Conservation (phyloP, 2,888 invertebrate genomes). For the Stegophylla sp. region DNA sequence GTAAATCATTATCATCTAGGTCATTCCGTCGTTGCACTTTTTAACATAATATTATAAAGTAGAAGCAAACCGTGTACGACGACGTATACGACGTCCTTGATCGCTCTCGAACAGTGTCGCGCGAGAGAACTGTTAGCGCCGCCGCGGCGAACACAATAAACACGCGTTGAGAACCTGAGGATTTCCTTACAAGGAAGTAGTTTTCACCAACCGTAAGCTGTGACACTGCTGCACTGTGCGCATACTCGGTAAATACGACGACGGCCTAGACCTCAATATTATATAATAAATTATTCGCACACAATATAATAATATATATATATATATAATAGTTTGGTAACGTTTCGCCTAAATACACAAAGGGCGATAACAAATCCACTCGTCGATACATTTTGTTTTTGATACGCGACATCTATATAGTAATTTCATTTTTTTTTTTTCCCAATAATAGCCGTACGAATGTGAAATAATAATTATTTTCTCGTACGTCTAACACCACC, state of each 20-base stretch:
- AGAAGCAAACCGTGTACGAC: too few species aligned
- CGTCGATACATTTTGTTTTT: not conserved
- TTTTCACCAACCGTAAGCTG: too few species aligned
- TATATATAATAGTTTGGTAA: conserved; percentile 18
- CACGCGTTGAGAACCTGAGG: conserved; percentile 12
- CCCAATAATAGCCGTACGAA: too few species aligned
- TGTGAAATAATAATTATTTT: conserved; percentile 4
- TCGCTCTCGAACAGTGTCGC: too few species aligned
- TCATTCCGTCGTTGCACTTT: conserved; percentile 18
- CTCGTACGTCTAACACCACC: not conserved
- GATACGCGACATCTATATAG: too few species aligned
- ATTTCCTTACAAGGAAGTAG: conserved; percentile 58
- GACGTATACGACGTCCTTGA: too few species aligned
- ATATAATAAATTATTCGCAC: not conserved
- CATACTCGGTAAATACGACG: conserved; percentile 4
- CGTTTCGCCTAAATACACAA: conserved; percentile 3
- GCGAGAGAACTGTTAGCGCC: not conserved
- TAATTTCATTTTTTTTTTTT: too few species aligned
- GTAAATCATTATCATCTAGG: conserved; percentile 24
- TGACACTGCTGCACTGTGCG: too few species aligned
- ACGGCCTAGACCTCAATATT: conserved; percentile 52
- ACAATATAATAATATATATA: too few species aligned
- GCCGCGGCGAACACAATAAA: conserved; percentile 35
- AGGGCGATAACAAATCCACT: conserved; percentile 14
- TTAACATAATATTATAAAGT: conserved; percentile 5